Conservation (phyloP, 2,797 vertebrate genomes). For the Rhabdomys pumilio region DNA sequence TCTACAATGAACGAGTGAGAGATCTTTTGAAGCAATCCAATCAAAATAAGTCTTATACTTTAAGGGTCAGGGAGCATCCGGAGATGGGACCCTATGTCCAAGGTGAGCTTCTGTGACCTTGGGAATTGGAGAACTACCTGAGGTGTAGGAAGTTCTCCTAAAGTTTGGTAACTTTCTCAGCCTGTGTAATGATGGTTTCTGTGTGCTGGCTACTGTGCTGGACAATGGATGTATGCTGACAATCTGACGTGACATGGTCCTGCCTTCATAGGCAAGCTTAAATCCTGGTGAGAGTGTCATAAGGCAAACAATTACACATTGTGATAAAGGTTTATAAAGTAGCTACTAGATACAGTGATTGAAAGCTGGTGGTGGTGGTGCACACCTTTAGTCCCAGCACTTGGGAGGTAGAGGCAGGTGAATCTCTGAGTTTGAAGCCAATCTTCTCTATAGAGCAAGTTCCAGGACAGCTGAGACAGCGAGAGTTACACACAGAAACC, state of each 20-base stretch:
- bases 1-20: constrained; percentile 98
- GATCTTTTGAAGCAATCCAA: constrained; percentile 93
- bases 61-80: constrained; percentile 97
- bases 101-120: constrained; percentile 90
- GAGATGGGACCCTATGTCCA: constrained; percentile 98
- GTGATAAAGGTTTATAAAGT: constrained; percentile 55
- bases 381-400: not conserved
- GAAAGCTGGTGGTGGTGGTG: not conserved
- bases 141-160: not conserved
- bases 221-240: not conserved
- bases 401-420: not conserved
- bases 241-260: not conserved
- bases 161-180: not conserved
- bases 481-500: not conserved
- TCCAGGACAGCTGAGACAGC: not conserved
- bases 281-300: not conserved
- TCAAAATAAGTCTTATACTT: constrained; percentile 92
- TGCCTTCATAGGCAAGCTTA: constrained; percentile 13
- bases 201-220: not conserved
- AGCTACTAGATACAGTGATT: not conserved
- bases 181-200: not conserved
- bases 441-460: not conserved
- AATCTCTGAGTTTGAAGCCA: not conserved
- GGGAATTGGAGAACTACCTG: constrained; percentile 17
- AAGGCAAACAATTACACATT: constrained; percentile 30